Conservation (phyloP, 92 coral and sea anemone species). For the Blastomussa wellsi region DNA sequence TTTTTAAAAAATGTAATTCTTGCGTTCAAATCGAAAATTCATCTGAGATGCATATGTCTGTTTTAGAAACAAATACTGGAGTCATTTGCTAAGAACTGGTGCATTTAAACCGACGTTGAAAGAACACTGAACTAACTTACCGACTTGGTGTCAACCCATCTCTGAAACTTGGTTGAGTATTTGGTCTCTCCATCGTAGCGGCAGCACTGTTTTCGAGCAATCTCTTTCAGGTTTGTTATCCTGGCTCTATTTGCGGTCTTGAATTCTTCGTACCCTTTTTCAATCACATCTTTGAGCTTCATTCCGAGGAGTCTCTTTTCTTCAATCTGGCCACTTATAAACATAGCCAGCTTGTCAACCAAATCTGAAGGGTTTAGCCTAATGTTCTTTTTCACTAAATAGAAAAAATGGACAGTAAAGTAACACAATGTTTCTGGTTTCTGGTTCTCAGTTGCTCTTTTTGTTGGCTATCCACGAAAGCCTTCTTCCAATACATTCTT, state of each 20-base stretch:
- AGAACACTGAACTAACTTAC: slow-evolving; percentile 43
- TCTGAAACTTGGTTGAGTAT: slow-evolving; percentile 71
- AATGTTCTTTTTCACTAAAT: slow-evolving; percentile 64
- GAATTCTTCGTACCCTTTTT: slow-evolving; percentile 63
- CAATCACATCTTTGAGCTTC: slow-evolving; percentile 64
- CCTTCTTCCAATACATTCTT: too few relatives aligned
- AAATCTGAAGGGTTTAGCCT: slow-evolving; percentile 68
- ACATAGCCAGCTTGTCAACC: slow-evolving; percentile 68
- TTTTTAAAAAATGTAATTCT: too few relatives aligned
- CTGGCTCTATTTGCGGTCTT: slow-evolving; percentile 30
- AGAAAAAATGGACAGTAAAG: background rate
- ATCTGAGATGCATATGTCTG: too few relatives aligned
- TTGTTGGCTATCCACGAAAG: background rate
- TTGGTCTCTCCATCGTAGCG: slow-evolving; percentile 77
- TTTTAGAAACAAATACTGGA: too few relatives aligned
- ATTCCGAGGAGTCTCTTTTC: slow-evolving; percentile 71
- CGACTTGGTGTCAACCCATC: slow-evolving; percentile 77
- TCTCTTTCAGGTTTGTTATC: slow-evolving; percentile 57
- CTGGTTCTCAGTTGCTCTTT: background rate
- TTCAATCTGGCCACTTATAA: slow-evolving; percentile 75
- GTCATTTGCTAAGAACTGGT: too few relatives aligned
- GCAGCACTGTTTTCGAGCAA: slow-evolving; percentile 75
- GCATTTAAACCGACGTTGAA: too few relatives aligned
- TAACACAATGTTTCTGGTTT: background rate
- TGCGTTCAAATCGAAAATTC: too few relatives aligned